phyloP scores from a whole-genome alignment of 2,113 vertebrate species.

The Cochlearius cochlearius region DNA sequence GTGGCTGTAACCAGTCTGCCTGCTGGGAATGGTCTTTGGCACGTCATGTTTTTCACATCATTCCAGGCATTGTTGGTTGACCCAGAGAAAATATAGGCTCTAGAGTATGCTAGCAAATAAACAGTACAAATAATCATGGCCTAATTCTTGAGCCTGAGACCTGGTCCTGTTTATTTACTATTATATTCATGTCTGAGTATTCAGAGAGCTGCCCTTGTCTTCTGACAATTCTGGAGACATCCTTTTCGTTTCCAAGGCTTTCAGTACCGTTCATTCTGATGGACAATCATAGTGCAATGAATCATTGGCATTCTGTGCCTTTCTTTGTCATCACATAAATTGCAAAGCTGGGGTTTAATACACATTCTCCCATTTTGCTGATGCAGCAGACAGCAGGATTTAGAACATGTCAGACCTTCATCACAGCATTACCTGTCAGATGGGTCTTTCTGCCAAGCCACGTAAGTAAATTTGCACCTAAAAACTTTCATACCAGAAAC shows the following conservation, averaged over 20 bases:
- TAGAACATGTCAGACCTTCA: not conserved
- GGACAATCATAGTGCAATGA: not conserved
- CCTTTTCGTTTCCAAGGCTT: not conserved
- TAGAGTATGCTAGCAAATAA: not conserved
- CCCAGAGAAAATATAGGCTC: not conserved
- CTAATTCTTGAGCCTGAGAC: not conserved
- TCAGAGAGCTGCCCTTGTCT: not conserved
- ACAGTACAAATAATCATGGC: not conserved
- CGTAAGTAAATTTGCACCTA: not conserved
- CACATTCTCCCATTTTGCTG: not conserved
- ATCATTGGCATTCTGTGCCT: not conserved
- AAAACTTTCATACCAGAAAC: not conserved
- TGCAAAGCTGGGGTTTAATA: not conserved
- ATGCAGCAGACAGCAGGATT: conserved; percentile 6
- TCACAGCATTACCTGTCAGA: not conserved
- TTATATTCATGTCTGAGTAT: not conserved
- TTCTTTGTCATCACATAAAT: not conserved
- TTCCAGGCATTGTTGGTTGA: not conserved
- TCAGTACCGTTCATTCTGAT: not conserved
- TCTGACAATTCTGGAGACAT: not conserved
- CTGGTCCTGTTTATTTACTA: not conserved
- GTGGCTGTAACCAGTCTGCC: not conserved
- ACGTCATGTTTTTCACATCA: not conserved
- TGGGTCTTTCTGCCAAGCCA: not conserved
- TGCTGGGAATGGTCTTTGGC: not conserved